Evolutionary conservation across 1,140 invertebrate species (phyloP).

Genomic region (Sarcophaga peregrina): DNA sequence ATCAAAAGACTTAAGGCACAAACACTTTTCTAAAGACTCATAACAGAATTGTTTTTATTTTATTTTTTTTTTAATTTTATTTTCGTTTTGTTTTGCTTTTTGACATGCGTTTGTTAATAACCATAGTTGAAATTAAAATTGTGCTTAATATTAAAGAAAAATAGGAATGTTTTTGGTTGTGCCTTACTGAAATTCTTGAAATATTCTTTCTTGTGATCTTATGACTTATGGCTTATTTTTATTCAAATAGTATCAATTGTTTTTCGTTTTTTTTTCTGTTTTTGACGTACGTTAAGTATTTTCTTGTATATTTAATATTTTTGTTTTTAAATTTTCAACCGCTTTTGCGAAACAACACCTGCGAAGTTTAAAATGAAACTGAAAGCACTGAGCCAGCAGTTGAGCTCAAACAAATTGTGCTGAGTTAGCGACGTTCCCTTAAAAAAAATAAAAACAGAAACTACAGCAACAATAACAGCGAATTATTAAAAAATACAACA

Average conservation of each 20-base stretch:
- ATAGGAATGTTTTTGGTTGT: too few species aligned
- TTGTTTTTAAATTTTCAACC: conserved; percentile 15
- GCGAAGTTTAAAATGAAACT: conserved; percentile 43
- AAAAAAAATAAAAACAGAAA: conserved; percentile 23
- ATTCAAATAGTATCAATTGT: background rate
- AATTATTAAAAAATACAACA: conserved; percentile 2
- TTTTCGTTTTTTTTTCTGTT: conserved; percentile 10
- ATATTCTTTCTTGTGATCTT: background rate
- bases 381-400: conserved; percentile 36
- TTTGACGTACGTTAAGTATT: background rate
- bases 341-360: conserved; percentile 40
- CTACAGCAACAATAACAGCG: conserved; percentile 2
- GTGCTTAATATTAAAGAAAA: too few species aligned
- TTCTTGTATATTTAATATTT: background rate
- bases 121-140: too few species aligned
- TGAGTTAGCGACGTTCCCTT: conserved; percentile 37
- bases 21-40: background rate
- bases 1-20: conserved; percentile 38
- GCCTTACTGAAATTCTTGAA: background rate
- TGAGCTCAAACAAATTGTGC: conserved; percentile 22
- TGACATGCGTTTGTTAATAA: too few species aligned
- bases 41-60: background rate
- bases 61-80: background rate
- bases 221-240: background rate
- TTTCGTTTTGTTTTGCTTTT: background rate